Conservation (phyloP, 2,113 vertebrate species). For the Petrocephalus zakoni region DNA sequence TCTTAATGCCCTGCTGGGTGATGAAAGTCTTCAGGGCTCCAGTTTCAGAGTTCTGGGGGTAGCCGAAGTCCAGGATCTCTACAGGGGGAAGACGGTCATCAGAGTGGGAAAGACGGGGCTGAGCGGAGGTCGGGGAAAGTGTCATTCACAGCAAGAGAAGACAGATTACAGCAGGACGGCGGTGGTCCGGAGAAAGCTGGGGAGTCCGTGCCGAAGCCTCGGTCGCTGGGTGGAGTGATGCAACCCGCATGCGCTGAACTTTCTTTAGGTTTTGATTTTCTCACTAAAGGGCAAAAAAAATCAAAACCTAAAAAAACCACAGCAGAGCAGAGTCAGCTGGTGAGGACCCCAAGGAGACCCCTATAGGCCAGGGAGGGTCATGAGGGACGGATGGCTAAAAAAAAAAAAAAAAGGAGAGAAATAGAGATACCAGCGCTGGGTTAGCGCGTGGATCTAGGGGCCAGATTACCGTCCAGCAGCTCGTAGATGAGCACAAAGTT, state of each 20-base stretch:
- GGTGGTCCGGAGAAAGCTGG: neutral
- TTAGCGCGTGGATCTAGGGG: neutral
- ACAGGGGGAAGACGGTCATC: constrained; percentile 39
- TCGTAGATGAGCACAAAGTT: constrained; percentile 99
- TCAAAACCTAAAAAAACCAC: constrained; percentile 70
- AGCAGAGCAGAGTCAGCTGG: constrained; percentile 42
- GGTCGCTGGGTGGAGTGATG: neutral
- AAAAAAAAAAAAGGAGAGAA: neutral
- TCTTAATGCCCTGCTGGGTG: constrained; percentile 98
- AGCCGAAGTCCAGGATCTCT: constrained; percentile 99
- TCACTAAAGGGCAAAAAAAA: constrained; percentile 58
- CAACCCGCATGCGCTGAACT: constrained; percentile 45
- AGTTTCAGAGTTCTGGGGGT: constrained; percentile 98
- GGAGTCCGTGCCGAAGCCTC: neutral
- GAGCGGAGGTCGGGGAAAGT: neutral
- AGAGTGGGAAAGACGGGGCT: constrained; percentile 11
- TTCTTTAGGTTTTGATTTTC: constrained; percentile 66
- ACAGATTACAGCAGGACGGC: neutral
- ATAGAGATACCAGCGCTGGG: neutral
- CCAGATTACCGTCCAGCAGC: constrained; percentile 82
- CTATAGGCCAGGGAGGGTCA: neutral
- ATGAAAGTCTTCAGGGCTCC: constrained; percentile 98
- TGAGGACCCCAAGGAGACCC: too few species aligned
- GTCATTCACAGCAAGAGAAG: neutral
- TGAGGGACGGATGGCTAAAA: neutral